Base-by-base conservation (phyloP, 2,888 invertebrate genomes). In the Cabera pusaria region DNA sequence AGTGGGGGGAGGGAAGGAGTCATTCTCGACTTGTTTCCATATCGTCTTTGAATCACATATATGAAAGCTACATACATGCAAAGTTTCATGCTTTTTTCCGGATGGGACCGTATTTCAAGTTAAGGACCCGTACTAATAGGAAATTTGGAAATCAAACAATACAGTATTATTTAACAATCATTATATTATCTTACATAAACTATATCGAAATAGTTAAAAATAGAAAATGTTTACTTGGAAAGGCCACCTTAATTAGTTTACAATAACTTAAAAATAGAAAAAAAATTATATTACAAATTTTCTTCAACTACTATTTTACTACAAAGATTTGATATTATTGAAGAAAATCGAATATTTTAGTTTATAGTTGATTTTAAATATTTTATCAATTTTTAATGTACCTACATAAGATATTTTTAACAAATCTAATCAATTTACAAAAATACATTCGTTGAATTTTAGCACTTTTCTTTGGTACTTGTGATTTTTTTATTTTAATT, bases 201-300 rank as follows among this genome's bases (percentile, higher is more conserved):
- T 81, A 84, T 78, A 81, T 80, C 65, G 78, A 77, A 76, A 78
- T 70, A 73, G 70, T 76, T 78, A 66, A 74, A 59, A 78, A 78
- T 82, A 80, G 76, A 83, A 83, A 66, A 83, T 71, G 64, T 76
- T 81, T 76, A 72, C 72, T 75, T 85, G 85, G 86, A 87, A 87
- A 87, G 87, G 86, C 87, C 85, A 82, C 84, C 79, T 78, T 79
- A 73, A 61, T 46, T 23, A 38, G 19, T 24, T 55, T 56, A 62
- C 3, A 38, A 21, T 49, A 49, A 48, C 55, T 60, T 61, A 41
- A 14, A 5, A 17, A 22, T 35, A 59, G 34, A 49, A 57, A 50
- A 56, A 56, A 49, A 65, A 43, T n/a, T n/a, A 21, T 26, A 32
- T 28, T 34, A 7, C 16, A 29, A 34, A 14, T 20, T 28, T 24